Base-by-base conservation (phyloP, 2,888 invertebrate species). In the Hirtodrosophila alboralis region DNA sequence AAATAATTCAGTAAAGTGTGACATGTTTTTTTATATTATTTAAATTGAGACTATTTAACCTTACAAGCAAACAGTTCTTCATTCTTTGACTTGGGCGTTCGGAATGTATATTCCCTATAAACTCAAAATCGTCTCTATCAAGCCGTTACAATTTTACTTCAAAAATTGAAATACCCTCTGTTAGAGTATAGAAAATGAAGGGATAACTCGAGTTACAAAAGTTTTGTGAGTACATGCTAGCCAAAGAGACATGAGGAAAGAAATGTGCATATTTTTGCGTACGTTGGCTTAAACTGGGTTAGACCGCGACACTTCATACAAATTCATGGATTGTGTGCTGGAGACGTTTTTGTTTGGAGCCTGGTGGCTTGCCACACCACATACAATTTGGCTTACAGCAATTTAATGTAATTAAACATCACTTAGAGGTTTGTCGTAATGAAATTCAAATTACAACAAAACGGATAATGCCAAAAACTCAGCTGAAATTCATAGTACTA, bases 401-500 rank as follows among this genome's bases (percentile, higher is more conserved):
- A 64, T 73, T 83, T 68, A 61, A 79, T 66, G 83, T 74, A 76
- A 79, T 79, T 79, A 79, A 71, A 64, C 54, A 66, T 51, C 64
- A 60, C 63, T 70, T 63, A 63, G 58, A 63, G 53, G 53, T 60
- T 64, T 45, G 52, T 38, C 40, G 66, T 76, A 79, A 83, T 83
- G 56, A 74, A 83, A 74, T 83, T 80, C 77, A 68, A 77, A 80
- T 75, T 68, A 48, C 49, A 49, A 18, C 10, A 30, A 6, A 34
- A 13, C 4, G 30, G 26, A 28, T 47, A 59, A 54, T 18, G 47
- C 47, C 45, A 74, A 62, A 65, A 59, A 37, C 33, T 21, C 18
- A 60, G 28, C 36, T 33, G 10, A 49, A 57, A 47, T 37, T 56
- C 28, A 23, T 23, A 23, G 1, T 23, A 23, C 43, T 23, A 26